A percentile compares a stretch with the other conserved stretches of the same genome.
phyloP scores from a whole-genome alignment of 2,888 invertebrate species.

The Chaitophorus viminalis region DNA sequence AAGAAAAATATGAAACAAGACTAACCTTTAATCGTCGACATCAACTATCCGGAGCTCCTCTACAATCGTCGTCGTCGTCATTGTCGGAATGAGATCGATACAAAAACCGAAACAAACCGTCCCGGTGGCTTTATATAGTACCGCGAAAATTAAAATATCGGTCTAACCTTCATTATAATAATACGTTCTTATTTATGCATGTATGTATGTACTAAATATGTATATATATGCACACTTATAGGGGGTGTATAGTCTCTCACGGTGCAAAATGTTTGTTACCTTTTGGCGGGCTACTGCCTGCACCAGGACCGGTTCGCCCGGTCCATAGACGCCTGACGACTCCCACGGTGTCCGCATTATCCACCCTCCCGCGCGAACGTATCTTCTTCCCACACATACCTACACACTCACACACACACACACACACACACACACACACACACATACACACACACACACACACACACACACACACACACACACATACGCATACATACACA shows the following conservation, averaged over 20 bases:
- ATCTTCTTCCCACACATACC: constrained; percentile 56
- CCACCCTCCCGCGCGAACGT: constrained; percentile 36
- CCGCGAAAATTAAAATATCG: background rate
- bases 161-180: background rate
- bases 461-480: too few relatives aligned
- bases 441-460: too few relatives aligned
- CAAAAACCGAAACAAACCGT: constrained; percentile 28
- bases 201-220: background rate
- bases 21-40: background rate
- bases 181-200: background rate
- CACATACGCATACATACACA: too few relatives aligned
- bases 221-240: background rate
- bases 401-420: background rate
- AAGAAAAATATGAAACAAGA: background rate
- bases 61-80: background rate
- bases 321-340: constrained; percentile 48
- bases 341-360: constrained; percentile 51
- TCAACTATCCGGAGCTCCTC: too few relatives aligned
- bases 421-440: background rate
- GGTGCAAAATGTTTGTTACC: constrained; percentile 36
- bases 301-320: constrained; percentile 45
- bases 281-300: constrained; percentile 25
- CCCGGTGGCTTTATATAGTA: constrained; percentile 15
- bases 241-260: constrained; percentile 42
- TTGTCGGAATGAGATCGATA: constrained; percentile 6